Evolutionary conservation across 2,113 vertebrate genomes (phyloP).

Genomic region (Riparia riparia): DNA sequence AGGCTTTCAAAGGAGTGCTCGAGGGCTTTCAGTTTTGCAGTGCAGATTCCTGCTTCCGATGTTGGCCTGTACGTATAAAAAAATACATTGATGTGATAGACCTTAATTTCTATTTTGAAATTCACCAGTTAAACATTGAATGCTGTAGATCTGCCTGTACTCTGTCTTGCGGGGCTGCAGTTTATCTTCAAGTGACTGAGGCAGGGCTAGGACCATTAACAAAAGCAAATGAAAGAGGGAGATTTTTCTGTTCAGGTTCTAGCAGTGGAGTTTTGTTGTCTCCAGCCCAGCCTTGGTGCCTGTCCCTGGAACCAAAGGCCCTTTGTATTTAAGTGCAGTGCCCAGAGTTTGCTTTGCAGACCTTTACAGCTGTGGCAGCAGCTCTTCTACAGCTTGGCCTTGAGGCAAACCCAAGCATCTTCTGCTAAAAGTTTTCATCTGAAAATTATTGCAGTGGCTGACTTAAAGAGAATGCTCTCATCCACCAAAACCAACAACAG

Average conservation of each 20-base stretch:
- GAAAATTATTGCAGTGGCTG: not conserved
- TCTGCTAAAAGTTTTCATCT: not conserved
- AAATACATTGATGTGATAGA: not conserved
- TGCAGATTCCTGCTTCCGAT: not conserved
- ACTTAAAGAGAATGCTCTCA: not conserved
- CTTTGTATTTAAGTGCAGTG: not conserved
- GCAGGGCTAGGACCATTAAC: not conserved
- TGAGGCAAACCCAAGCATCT: not conserved
- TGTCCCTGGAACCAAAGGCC: not conserved
- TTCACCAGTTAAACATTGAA: not conserved
- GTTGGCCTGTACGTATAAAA: conserved; percentile 14
- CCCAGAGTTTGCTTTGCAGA: not conserved
- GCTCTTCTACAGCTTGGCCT: not conserved
- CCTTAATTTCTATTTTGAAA: not conserved
- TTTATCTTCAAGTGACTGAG: not conserved
- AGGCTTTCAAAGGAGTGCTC: not conserved
- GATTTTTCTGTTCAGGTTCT: not conserved
- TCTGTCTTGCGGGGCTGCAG: not conserved
- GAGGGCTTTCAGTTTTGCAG: not conserved
- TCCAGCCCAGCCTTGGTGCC: not conserved
- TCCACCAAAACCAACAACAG: not conserved
- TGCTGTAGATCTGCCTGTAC: not conserved
- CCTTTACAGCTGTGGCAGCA: not conserved
- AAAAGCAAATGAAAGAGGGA: not conserved
- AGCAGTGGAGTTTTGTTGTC: not conserved